Conservation (phyloP, 1,140 invertebrate species). For the Drosophila melanica region DNA sequence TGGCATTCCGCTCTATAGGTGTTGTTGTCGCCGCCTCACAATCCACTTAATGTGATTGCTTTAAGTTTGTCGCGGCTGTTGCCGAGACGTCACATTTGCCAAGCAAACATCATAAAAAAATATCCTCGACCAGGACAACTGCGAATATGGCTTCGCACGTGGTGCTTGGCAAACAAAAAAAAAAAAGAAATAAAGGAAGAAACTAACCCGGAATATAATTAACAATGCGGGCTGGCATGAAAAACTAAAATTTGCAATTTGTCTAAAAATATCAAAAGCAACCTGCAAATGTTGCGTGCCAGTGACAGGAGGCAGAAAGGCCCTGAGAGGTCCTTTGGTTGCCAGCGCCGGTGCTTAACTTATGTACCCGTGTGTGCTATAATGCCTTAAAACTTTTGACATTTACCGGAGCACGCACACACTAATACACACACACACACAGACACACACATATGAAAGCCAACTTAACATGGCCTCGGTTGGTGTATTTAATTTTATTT, state of each 20-base stretch:
- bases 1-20: not conserved
- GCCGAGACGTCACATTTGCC: constrained; percentile 30
- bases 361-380: constrained; percentile 16
- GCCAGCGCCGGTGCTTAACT: not conserved
- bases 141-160: not conserved
- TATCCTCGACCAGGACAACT: constrained; percentile 38
- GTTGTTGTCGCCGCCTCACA: constrained; percentile 14
- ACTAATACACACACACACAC: not conserved
- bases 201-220: constrained; percentile 21
- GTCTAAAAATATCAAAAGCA: constrained; percentile 40
- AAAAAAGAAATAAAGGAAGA: not conserved
- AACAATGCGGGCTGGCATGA: constrained; percentile 14
- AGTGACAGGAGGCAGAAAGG: constrained; percentile 29
- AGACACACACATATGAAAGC: not conserved
- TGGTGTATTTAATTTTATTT: constrained; percentile 34
- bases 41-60: constrained; percentile 67
- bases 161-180: not conserved
- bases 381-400: constrained; percentile 36
- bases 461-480: not conserved
- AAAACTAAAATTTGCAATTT: constrained; percentile 32
- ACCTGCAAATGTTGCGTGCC: constrained; percentile 33
- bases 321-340: constrained; percentile 19
- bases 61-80: constrained; percentile 36
- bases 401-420: constrained; percentile 40
- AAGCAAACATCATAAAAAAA: constrained; percentile 39